A percentile compares a stretch with the other conserved stretches of the same genome.
These are phyloP conservation scores for Perca fluviatilis DNA, from an alignment of 2,113 vertebrate species.

Conservation along the genomic window DNA sequence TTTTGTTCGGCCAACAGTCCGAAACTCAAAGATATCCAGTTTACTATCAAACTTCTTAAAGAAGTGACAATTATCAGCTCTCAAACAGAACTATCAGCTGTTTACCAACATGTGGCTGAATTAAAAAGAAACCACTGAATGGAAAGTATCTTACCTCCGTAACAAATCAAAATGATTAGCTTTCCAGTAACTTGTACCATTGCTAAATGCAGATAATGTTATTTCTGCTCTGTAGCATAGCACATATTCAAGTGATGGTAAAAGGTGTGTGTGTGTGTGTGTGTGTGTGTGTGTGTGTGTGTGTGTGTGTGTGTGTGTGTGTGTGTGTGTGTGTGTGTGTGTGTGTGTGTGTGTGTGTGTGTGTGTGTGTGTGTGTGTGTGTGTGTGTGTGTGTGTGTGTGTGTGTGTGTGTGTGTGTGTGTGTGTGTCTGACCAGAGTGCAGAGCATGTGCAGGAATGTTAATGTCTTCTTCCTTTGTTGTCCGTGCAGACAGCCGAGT, in stretches of 20 bases:
- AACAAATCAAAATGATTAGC: neutral
- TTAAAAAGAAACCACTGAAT: neutral
- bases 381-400: slow-evolving; percentile 10
- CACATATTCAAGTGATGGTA: neutral
- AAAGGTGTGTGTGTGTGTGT: neutral
- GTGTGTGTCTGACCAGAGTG: slow-evolving; percentile 49
- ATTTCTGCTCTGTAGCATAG: neutral
- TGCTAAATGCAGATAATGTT: neutral
- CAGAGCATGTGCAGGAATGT: slow-evolving; percentile 76
- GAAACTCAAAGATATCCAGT: neutral
- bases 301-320: no score
- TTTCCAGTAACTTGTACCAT: neutral
- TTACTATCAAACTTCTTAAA: neutral
- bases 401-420: slow-evolving; percentile 21
- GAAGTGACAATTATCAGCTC: no score
- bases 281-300: no score
- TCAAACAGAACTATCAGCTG: neutral
- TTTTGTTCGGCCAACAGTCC: neutral
- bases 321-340: neutral
- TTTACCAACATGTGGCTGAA: neutral
- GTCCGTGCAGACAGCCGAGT: slow-evolving; percentile 68
- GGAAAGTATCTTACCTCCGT: neutral
- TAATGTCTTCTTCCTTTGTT: slow-evolving; percentile 79
- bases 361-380: neutral
- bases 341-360: neutral